Evolutionary conservation across 1,140 invertebrate species (phyloP).

Genomic region (Scaptomyza graminum): DNA sequence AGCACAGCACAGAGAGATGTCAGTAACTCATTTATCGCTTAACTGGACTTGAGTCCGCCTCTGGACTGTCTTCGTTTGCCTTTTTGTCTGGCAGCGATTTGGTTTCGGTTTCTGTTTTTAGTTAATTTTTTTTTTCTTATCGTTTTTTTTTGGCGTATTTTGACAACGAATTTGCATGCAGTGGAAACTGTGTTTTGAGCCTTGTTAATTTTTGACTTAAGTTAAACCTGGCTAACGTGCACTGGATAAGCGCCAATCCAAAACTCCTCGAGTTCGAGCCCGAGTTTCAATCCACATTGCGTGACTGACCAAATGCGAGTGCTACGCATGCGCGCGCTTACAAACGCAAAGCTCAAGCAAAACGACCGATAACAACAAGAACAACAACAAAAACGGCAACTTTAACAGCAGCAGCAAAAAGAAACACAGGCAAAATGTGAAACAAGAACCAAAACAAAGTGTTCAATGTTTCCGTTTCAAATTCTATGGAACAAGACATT

Average conservation of each 20-base stretch:
- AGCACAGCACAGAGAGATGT: conserved; percentile 47
- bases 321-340: conserved; percentile 82
- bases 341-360: conserved; percentile 66
- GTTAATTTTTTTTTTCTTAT: conserved; percentile 5
- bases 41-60: conserved; percentile 41
- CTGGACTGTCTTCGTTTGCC: conserved; percentile 9
- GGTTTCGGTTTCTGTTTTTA: conserved; percentile 34
- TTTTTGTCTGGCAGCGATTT: background rate
- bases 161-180: conserved; percentile 83
- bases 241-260: conserved; percentile 37
- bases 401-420: conserved; percentile 16
- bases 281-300: conserved; percentile 48
- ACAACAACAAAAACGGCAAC: conserved; percentile 18
- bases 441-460: conserved; percentile 81
- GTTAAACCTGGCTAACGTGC: conserved; percentile 52
- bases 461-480: conserved; percentile 82
- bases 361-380: conserved; percentile 29
- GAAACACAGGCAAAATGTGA: conserved; percentile 63
- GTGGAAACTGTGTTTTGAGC: conserved; percentile 79
- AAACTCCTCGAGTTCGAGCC: conserved; percentile 13
- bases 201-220: conserved; percentile 82
- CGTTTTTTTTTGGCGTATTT: conserved; percentile 61
- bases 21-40: conserved; percentile 82
- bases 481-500: conserved; percentile 82
- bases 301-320: conserved; percentile 68